Evolutionary conservation across 2,113 vertebrate genomes (phyloP).

Genomic region (Herpailurus yagouaroundi): DNA sequence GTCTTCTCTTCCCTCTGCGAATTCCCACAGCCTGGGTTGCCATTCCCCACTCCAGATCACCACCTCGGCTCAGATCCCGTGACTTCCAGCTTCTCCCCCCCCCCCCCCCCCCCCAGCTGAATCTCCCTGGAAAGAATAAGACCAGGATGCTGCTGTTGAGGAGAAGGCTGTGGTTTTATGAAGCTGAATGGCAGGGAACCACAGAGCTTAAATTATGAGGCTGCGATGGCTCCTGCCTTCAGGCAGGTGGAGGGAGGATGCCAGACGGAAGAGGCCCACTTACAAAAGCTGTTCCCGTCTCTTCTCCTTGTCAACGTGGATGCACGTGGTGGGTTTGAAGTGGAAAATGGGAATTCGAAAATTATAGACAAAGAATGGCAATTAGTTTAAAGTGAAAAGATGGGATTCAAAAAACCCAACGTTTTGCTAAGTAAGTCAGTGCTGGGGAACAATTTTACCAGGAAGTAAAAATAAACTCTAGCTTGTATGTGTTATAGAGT

Average conservation of each 20-base stretch:
- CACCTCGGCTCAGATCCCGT: background rate
- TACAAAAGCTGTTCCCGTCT: background rate
- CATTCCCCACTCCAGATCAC: background rate
- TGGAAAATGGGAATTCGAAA: conserved; percentile 53
- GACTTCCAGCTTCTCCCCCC: background rate
- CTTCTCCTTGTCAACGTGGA: background rate
- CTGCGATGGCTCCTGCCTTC: background rate
- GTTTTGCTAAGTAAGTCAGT: conserved; percentile 62
- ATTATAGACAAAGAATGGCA: conserved; percentile 40
- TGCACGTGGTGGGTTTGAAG: background rate
- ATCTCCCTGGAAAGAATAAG: background rate
- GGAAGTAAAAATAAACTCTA: conserved; percentile 42
- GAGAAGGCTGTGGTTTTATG: background rate
- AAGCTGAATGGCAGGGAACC: background rate
- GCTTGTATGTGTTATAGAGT: background rate
- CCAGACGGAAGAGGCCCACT: background rate
- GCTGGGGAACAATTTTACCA: conserved; percentile 39
- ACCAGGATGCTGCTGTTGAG: fast-evolving
- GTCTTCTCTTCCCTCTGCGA: background rate
- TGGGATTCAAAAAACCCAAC: background rate
- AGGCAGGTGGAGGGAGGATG: background rate
- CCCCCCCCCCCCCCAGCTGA: background rate
- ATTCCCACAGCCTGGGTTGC: background rate
- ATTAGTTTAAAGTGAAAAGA: conserved; percentile 58
- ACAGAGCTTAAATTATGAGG: background rate